These are phyloP conservation scores for Phrynocephalus vlangalii DNA, from an alignment of 2,797 vertebrate genomes.

Conservation along the genomic window DNA sequence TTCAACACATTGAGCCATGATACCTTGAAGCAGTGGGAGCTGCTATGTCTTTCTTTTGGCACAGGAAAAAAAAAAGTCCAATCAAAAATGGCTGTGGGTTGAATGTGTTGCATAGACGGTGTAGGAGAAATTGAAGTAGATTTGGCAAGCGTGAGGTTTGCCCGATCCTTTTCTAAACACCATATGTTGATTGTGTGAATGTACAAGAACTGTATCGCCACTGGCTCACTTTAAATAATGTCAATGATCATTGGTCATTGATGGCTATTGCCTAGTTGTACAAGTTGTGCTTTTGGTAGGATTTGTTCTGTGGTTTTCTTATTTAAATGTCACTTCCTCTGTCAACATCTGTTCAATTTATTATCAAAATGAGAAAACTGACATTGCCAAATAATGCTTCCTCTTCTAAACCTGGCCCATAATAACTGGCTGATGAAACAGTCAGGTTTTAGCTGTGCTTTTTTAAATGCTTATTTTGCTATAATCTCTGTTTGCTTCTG, in stretches of 20 bases:
- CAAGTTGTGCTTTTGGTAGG: neutral
- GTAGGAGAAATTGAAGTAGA: neutral
- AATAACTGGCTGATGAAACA: slow-evolving; percentile 5
- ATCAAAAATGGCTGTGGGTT: too few species aligned
- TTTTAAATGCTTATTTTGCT: neutral
- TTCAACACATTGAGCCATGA: too few species aligned
- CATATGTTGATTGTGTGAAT: neutral
- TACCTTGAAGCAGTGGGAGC: too few species aligned
- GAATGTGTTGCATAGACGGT: too few species aligned
- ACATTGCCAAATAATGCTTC: neutral
- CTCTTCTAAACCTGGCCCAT: neutral
- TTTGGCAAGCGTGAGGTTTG: neutral
- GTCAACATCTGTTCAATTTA: slow-evolving; percentile 2
- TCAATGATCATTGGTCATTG: neutral
- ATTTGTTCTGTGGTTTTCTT: neutral
- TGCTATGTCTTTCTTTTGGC: too few species aligned
- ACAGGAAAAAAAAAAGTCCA: too few species aligned
- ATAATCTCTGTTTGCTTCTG: neutral
- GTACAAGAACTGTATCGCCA: neutral
- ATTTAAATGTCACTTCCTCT: neutral
- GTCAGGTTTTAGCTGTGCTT: neutral
- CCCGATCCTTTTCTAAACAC: neutral
- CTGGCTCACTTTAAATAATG: neutral
- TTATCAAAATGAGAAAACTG: slow-evolving; percentile 10
- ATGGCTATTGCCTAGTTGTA: neutral